Conservation (phyloP, 2,888 invertebrate genomes). For the Caenorhabditis sp. region DNA sequence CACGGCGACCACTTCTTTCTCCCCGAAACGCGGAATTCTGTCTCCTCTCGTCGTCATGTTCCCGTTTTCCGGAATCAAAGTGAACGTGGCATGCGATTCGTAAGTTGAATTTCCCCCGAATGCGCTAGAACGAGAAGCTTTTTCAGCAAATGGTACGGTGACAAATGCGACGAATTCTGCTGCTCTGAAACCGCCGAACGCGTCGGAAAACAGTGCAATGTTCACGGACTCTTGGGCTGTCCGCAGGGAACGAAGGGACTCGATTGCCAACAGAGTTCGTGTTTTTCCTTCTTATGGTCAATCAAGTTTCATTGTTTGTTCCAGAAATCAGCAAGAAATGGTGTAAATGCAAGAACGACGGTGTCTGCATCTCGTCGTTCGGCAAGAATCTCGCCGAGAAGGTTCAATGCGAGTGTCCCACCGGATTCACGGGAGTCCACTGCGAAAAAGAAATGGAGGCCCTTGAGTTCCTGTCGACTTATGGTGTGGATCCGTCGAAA, state of each 20-base stretch:
- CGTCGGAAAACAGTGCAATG: constrained; percentile 39
- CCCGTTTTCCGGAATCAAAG: constrained; percentile 42
- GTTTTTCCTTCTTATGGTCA: no score
- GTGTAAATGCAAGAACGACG: constrained; percentile 46
- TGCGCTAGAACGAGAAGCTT: no score
- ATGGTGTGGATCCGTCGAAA: constrained; percentile 47
- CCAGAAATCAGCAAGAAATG: constrained; percentile 22
- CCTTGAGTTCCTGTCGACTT: constrained; percentile 28
- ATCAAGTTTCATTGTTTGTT: not conserved
- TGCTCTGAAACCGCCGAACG: constrained; percentile 37
- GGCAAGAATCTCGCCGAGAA: constrained; percentile 44
- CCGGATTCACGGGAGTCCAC: constrained; percentile 28
- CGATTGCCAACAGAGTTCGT: constrained; percentile 16
- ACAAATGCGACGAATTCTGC: constrained; percentile 45
- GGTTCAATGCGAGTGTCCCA: constrained; percentile 25
- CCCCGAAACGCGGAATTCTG: constrained; percentile 19
- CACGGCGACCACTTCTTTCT: constrained; percentile 23
- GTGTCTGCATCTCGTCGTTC: constrained; percentile 41
- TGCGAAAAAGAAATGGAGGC: constrained; percentile 25
- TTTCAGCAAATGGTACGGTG: constrained; percentile 40
- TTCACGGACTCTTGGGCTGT: constrained; percentile 29
- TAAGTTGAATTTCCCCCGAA: no score
- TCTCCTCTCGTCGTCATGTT: constrained; percentile 50
- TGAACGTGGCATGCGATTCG: constrained; percentile 33
- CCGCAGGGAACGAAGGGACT: constrained; percentile 36